Evolutionary conservation across 1,140 invertebrate species (phyloP).

Genomic region (Leptonema lineaticorne): DNA sequence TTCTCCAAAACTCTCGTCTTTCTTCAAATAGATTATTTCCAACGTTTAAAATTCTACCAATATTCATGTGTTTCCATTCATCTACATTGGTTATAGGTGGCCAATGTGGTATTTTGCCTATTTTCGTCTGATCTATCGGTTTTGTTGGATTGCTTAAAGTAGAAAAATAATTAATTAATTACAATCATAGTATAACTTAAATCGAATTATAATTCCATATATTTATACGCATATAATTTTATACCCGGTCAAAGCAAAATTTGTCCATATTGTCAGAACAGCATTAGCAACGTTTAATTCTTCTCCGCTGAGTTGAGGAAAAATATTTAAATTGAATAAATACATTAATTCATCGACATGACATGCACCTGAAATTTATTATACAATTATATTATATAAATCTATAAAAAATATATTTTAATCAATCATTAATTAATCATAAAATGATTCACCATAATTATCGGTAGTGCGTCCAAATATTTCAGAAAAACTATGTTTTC

Average conservation of each 20-base stretch:
- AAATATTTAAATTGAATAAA: slow-evolving; percentile 30
- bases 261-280: slow-evolving; percentile 34
- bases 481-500: slow-evolving; percentile 34
- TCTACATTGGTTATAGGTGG: slow-evolving; percentile 18
- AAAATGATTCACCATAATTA: slow-evolving; percentile 33
- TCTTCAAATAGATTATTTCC: slow-evolving; percentile 21
- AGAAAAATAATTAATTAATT: not conserved
- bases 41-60: slow-evolving; percentile 16
- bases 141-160: not conserved
- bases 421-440: not conserved
- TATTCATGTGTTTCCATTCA: slow-evolving; percentile 27
- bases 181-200: not conserved
- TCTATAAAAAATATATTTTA: not conserved
- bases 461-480: slow-evolving; percentile 32
- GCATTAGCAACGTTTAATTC: slow-evolving; percentile 26
- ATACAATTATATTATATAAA: not conserved
- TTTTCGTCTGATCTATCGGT: not conserved
- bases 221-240: not conserved
- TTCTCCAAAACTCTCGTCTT: slow-evolving; percentile 32
- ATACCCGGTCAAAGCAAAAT: slow-evolving; percentile 38
- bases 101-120: slow-evolving; percentile 17
- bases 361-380: slow-evolving; percentile 29
- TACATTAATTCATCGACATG: slow-evolving; percentile 40
- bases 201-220: not conserved
- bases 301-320: slow-evolving; percentile 15